Conservation (phyloP, 2,888 invertebrate genomes). For the Chymomyza procnemis region DNA sequence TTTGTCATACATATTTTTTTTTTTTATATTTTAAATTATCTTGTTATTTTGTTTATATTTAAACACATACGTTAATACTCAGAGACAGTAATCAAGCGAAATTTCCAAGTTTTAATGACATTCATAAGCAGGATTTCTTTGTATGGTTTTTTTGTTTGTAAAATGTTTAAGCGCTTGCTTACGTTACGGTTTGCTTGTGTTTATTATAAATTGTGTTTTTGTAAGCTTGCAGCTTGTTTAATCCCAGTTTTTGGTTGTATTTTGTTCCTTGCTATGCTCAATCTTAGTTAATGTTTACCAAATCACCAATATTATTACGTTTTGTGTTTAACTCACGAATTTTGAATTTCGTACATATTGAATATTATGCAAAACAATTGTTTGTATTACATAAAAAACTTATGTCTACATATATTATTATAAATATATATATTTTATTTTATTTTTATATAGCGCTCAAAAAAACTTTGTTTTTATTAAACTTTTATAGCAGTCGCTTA, state of each 20-base stretch:
- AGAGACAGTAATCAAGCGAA: background rate
- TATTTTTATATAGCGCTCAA: too few relatives aligned
- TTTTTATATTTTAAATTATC: too few relatives aligned
- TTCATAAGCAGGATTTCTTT: constrained; percentile 8
- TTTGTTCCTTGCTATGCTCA: constrained; percentile 42
- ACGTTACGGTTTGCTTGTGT: constrained; percentile 26
- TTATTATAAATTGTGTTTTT: constrained; percentile 33
- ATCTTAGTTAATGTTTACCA: constrained; percentile 36
- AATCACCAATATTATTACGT: constrained; percentile 48
- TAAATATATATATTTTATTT: too few relatives aligned
- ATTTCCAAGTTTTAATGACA: background rate
- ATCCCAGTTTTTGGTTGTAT: constrained; percentile 54
- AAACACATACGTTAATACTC: background rate
- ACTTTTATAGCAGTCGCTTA: too few relatives aligned
- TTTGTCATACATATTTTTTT: background rate
- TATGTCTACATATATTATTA: background rate
- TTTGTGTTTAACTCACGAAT: constrained; percentile 55
- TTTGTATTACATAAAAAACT: background rate
- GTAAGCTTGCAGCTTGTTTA: constrained; percentile 66
- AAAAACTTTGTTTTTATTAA: too few relatives aligned
- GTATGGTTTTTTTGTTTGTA: too few relatives aligned
- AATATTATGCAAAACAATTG: background rate
- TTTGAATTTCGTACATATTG: constrained; percentile 1
- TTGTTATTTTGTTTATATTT: background rate
- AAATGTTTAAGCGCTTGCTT: constrained; percentile 20